Base-by-base conservation (phyloP, 2,888 invertebrate species). In the Nemotelus pantherinus region DNA sequence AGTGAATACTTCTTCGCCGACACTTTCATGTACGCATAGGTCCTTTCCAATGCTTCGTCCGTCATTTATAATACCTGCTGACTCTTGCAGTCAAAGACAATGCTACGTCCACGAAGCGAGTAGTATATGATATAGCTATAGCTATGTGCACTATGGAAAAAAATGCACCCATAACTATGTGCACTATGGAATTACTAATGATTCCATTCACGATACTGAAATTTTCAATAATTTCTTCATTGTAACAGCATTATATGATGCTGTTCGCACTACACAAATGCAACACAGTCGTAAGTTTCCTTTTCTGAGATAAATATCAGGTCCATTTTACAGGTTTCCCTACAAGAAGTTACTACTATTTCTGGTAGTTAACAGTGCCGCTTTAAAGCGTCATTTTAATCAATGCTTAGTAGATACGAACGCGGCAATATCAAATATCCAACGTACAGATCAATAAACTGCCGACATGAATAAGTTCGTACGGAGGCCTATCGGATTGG, bases 1-100 rank as follows among this genome's bases (percentile, higher is more conserved):
- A 63, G 63, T 60, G 39, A 50, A 74, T 41, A 63, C 74, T 74
- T 74, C 63, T 47, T 63, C 74, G n/a, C 63, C 45, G 43, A 63
- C 60, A 43, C 43, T 63, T 63, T 10, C 3, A 63, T 63, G 63
- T 63, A n/a, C 63, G 6, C 39, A 39, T 63, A 9, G 43, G 41
- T 63, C 43, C 43, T 63, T 63, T 43, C 63, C 10, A 63, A 43
- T 43, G 41, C 63, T 43, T 43, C 25, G 43, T 39, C 25, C 25
- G 25, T 25, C 25, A 25, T 25, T 25, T 25, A 25, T 25, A 25
- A 25, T 25, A 1, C 25, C 25, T 25, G 25, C 25, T 25, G 25
- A 25, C 25, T 25, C 25, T 25, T 25, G 25, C 25, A 25, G 25
- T 25, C 25, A 25, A 25, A 25, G 25, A 25, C 25, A 25, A 25